Conservation (phyloP, 2,888 invertebrate species). For the Phengaris alcon region DNA sequence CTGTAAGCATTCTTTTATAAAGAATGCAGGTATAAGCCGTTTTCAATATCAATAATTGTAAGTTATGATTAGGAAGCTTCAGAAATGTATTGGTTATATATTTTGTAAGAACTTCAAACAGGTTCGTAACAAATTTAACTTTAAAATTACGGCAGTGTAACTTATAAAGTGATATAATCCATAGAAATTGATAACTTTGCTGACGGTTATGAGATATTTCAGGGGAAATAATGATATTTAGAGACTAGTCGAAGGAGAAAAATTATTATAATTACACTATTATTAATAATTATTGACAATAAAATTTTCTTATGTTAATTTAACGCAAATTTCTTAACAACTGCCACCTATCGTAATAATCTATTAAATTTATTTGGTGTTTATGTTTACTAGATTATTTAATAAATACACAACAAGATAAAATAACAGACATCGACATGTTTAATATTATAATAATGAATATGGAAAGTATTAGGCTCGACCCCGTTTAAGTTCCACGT, state of each 20-base stretch:
- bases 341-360: constrained; percentile 35
- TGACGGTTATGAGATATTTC: background rate
- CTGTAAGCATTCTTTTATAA: constrained; percentile 11
- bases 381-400: constrained; percentile 63
- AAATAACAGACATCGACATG: constrained; percentile 29
- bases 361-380: constrained; percentile 71
- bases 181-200: background rate
- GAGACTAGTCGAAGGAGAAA: constrained; percentile 6
- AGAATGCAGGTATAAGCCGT: background rate
- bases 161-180: background rate
- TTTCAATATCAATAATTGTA: constrained; percentile 1
- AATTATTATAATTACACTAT: constrained; percentile 24
- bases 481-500: background rate
- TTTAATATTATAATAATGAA: constrained; percentile 32
- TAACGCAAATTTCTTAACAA: constrained; percentile 35
- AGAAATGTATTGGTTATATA: background rate
- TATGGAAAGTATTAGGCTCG: background rate
- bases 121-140: background rate
- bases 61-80: background rate
- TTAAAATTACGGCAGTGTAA: background rate
- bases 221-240: constrained; percentile 13
- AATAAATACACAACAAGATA: constrained; percentile 40
- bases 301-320: constrained; percentile 29
- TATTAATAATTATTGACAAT: constrained; percentile 20
- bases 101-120: background rate